Evolutionary conservation across 2,113 vertebrate genomes (phyloP), one percentile per base, ranked within the genome.

Genomic region (Boleophthalmus pectinirostris): DNA sequence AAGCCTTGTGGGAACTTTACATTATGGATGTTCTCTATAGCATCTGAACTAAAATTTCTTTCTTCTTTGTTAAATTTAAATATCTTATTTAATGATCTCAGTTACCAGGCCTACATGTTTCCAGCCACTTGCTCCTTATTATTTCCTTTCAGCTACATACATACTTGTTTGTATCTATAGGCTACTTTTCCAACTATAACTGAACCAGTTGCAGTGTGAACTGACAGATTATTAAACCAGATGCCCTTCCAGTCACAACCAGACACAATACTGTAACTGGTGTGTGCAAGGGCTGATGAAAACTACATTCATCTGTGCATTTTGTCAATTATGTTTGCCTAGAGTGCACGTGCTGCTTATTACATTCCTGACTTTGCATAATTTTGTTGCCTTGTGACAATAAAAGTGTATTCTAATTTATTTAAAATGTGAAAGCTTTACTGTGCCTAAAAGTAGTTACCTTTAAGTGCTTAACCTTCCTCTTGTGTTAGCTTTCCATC

Each of bases 401-500:
- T 25, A 58, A 14, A 23, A 21, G 3, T 25, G n/a, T n/a, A 9
- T 43, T 56, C 53, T 56, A 56, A 23, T 24, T 1, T 25, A 25
- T 5, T 25, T 33, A 14, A 29, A 60, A 18, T 15, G 25, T 60
- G 57, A 13, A 29, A 33, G 24, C 24, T 29, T 29, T 33, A 29
- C 56, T 14, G 15, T 14, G 15, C 29, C 57, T 60, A 14, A 60
- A 61, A 33, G 33, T 33, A 33, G 25, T 18, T 33, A 14, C 25
- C 25, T 18, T 29, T 61, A 61, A 89, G 79, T 57, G 79, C 72
- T 89, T 89, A 88, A n/a, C n/a, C n/a, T n/a, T n/a, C n/a, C n/a
- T n/a, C n/a, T n/a, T n/a, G n/a, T n/a, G n/a, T n/a, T n/a, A n/a
- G n/a, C n/a, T n/a, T n/a, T n/a, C n/a, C n/a, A n/a, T n/a, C n/a